Conservation (phyloP, 2,888 invertebrate genomes). For the Standfussiana lucernea region DNA sequence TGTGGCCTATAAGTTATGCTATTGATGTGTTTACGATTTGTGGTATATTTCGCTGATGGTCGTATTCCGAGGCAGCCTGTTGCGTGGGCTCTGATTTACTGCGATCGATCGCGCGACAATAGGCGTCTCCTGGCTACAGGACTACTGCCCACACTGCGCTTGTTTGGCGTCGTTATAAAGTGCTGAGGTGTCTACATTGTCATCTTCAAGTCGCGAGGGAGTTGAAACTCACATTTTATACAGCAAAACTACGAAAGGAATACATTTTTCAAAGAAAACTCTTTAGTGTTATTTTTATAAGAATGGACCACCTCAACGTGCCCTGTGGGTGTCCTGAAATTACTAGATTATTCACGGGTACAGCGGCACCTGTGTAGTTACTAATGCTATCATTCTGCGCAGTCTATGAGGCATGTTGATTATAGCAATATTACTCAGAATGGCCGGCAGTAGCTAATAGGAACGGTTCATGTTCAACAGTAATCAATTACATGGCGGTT, state of each 20-base stretch:
- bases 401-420: constrained; percentile 38
- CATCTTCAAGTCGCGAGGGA: constrained; percentile 38
- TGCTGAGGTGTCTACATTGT: constrained; percentile 58
- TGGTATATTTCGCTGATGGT: constrained; percentile 68
- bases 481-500: constrained; percentile 53
- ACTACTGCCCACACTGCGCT: constrained; percentile 63
- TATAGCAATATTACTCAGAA: constrained; percentile 55
- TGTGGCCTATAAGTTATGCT: constrained; percentile 72
- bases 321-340: constrained; percentile 58
- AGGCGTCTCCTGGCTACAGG: constrained; percentile 62
- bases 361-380: constrained; percentile 42
- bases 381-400: constrained; percentile 46
- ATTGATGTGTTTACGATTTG: constrained; percentile 76
- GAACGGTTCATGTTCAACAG: constrained; percentile 47
- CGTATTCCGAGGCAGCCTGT: constrained; percentile 72
- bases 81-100: constrained; percentile 86
- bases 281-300: constrained; percentile 40
- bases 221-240: constrained; percentile 44
- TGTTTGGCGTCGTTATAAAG: constrained; percentile 57
- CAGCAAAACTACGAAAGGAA: constrained; percentile 44
- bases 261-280: constrained; percentile 51
- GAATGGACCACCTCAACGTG: constrained; percentile 43
- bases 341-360: constrained; percentile 54
- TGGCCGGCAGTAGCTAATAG: constrained; percentile 35
- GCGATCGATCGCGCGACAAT: constrained; percentile 71